phyloP scores from a whole-genome alignment of 2,797 vertebrate genomes.

The Phataginus tricuspis region DNA sequence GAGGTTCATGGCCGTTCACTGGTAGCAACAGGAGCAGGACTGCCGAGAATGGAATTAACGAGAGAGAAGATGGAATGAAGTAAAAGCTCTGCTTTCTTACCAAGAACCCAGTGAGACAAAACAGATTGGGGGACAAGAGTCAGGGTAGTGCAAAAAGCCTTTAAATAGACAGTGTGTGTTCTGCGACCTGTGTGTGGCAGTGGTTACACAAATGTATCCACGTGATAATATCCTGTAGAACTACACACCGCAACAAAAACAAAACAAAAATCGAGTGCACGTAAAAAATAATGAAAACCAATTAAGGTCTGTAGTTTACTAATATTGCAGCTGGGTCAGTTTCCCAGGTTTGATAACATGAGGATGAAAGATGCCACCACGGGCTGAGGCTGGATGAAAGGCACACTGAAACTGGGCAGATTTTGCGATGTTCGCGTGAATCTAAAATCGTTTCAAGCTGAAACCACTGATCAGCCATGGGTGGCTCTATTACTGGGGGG shows the following conservation, averaged over 20 bases:
- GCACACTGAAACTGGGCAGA: background rate
- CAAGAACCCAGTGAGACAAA: background rate
- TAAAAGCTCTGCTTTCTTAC: background rate
- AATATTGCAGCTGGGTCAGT: background rate
- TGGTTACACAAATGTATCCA: fast-evolving
- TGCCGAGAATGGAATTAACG: too few relatives aligned
- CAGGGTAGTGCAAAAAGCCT: background rate
- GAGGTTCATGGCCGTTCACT: background rate
- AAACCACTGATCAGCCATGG: background rate
- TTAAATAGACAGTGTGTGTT: fast-evolving
- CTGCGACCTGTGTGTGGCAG: background rate
- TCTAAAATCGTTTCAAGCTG: background rate
- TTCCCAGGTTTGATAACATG: background rate
- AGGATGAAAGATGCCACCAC: background rate
- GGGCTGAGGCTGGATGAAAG: background rate
- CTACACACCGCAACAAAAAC: background rate
- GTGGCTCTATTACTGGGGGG: background rate
- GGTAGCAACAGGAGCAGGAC: background rate
- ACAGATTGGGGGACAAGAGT: background rate
- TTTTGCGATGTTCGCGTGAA: background rate
- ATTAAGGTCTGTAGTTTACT: background rate
- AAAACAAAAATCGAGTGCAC: background rate
- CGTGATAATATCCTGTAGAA: background rate
- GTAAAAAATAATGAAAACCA: background rate
- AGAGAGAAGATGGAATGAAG: background rate